Evolutionary conservation across 23 tunicate genomes (phyloP), one percentile per base, ranked within the genome.

Genomic region (Phallusia fumigata): DNA sequence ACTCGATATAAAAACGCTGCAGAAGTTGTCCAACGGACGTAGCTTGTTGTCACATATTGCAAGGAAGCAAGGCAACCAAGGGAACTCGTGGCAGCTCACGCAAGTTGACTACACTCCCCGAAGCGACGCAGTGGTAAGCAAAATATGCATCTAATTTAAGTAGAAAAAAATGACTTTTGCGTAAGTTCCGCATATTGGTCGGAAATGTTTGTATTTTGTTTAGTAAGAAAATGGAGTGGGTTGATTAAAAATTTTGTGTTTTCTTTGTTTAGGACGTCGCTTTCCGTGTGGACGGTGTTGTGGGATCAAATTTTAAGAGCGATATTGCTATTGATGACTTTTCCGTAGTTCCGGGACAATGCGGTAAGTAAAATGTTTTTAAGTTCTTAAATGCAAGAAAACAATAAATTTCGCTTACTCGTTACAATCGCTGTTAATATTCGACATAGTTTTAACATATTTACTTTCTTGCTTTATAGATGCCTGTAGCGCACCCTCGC

Each of bases 251-350:
- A 24, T 18, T 31, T 83, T n/a, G 47, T 10, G 15, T 47, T 86
- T 10, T 47, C 0, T 58, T 83, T 36, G 64, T 78, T 26, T 65
- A 89, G 94, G 78, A 65, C 22, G 90, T 86, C 6, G 51, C 76
- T 47, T 94, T 94, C 82, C 87, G 98, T 16, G 19, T 94, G 11
- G 98, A 89, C 45, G 98, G 88, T 31, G 79, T 65, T 35, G 88
- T 86, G 8, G 98, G 98, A 36, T 74, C 73, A 26, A 90, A 86
- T 82, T 94, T 82, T 76, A 81, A 75, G 30, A 81, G 94, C 15
- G 98, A 94, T 75, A 89, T 94, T 45, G 98, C 98, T 19, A 73
- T 94, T 79, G 98, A 94, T 45, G 98, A 94, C 47, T 36, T 89
- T 28, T 49, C 84, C 11, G 79, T 94, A 19, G 33, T 83, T 15